Conservation (phyloP, 2,888 invertebrate genomes). For the Eucera pruinosa region DNA sequence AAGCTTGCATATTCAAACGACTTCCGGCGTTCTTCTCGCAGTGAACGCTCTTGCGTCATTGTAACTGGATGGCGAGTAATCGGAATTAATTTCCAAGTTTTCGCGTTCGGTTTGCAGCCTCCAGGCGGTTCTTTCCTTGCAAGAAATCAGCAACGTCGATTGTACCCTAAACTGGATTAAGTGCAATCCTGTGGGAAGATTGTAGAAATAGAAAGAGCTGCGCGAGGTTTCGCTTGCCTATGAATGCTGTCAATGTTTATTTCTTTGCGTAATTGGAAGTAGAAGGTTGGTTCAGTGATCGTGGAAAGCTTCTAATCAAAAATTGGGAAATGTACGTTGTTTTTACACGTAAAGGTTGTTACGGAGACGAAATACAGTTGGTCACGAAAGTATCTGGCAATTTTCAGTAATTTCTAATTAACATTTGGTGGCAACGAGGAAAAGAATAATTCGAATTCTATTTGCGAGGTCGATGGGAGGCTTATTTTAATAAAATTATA, state of each 20-base stretch:
- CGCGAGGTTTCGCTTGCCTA: background rate
- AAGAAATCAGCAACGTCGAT: background rate
- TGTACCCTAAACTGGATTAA: constrained; percentile 1
- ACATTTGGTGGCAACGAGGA: too few species aligned
- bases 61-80: constrained; percentile 14
- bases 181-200: too few species aligned
- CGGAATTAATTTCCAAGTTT: constrained; percentile 26
- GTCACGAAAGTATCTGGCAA: too few species aligned
- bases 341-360: too few species aligned
- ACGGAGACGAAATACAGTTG: too few species aligned
- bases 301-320: too few species aligned
- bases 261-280: background rate
- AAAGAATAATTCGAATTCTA: too few species aligned
- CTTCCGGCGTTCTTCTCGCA: background rate
- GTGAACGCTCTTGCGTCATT: constrained; percentile 1
- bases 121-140: background rate
- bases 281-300: too few species aligned
- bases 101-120: background rate
- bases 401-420: too few species aligned
- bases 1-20: constrained; percentile 41
- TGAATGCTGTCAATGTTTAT: background rate
- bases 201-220: background rate
- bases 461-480: too few species aligned
- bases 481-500: too few species aligned
- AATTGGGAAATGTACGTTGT: too few species aligned